These are phyloP conservation scores for Coenobita brevimanus DNA, from an alignment of 1,140 invertebrate genomes.

Conservation along the genomic window DNA sequence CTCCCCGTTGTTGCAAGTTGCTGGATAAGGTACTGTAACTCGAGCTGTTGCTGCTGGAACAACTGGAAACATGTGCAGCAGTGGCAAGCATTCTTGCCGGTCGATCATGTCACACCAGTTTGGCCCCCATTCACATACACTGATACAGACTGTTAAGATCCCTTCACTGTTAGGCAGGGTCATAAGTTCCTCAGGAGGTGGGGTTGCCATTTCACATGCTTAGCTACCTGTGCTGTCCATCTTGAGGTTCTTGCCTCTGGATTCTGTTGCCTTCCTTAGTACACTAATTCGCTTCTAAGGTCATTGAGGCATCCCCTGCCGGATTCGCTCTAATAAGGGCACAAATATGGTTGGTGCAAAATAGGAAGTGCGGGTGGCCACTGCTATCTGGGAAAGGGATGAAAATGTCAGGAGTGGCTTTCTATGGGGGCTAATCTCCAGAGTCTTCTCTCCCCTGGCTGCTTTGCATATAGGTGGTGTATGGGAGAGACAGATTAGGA, in stretches of 20 bases:
- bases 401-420: neutral
- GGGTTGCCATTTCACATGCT: conserved; percentile 7
- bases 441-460: no score
- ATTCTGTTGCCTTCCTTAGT: neutral
- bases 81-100: neutral
- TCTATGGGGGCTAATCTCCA: neutral
- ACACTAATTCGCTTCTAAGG: neutral
- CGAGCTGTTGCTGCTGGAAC: neutral
- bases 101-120: neutral
- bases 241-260: neutral
- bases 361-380: neutral
- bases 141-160: no score
- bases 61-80: neutral
- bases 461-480: no score
- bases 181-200: neutral
- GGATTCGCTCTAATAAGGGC: neutral
- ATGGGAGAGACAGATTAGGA: no score
- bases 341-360: neutral
- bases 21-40: neutral
- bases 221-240: neutral
- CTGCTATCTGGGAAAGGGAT: neutral
- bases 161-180: neutral
- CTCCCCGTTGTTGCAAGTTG: neutral
- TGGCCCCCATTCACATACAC: neutral
- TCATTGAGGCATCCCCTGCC: neutral